Conservation (phyloP, 92 coral and sea anemone species). For the Scolanthus callimorphus region DNA sequence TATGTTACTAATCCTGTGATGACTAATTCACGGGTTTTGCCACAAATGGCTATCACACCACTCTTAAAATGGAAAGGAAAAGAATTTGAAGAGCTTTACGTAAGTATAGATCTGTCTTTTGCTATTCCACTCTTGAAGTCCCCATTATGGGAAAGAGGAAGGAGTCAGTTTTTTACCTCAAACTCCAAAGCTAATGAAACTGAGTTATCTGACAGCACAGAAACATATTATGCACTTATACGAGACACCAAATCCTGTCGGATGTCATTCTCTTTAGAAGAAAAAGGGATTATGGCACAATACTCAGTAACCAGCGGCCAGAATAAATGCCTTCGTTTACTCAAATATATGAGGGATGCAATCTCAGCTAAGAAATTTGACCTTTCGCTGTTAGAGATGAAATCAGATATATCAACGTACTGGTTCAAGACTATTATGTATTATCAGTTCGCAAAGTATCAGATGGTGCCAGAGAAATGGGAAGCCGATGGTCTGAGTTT, state of each 20-base stretch:
- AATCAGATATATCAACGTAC: constrained; percentile 19
- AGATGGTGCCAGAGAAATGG: constrained; percentile 6
- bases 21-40: background rate
- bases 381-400: constrained; percentile 2
- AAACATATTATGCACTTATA: constrained; percentile 10
- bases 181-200: background rate
- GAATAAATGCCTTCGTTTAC: constrained; percentile 23
- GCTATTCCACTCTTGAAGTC: constrained; percentile 20
- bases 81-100: constrained; percentile 10
- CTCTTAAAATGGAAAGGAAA: constrained; percentile 20
- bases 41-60: constrained; percentile 34
- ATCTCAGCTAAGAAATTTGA: constrained; percentile 15
- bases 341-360: constrained; percentile 20
- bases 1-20: background rate
- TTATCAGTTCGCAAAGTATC: constrained; percentile 7
- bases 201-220: background rate
- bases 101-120: constrained; percentile 25
- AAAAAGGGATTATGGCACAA: constrained; percentile 16
- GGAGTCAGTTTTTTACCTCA: background rate
- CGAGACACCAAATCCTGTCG: constrained; percentile 17
- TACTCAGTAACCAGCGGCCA: constrained; percentile 7
- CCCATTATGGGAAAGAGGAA: background rate
- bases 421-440: constrained; percentile 34
- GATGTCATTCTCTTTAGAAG: constrained; percentile 22
- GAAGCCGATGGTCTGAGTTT: background rate